Evolutionary conservation across 2,113 vertebrate species (phyloP).

Genomic region (Dissostichus mawsoni): DNA sequence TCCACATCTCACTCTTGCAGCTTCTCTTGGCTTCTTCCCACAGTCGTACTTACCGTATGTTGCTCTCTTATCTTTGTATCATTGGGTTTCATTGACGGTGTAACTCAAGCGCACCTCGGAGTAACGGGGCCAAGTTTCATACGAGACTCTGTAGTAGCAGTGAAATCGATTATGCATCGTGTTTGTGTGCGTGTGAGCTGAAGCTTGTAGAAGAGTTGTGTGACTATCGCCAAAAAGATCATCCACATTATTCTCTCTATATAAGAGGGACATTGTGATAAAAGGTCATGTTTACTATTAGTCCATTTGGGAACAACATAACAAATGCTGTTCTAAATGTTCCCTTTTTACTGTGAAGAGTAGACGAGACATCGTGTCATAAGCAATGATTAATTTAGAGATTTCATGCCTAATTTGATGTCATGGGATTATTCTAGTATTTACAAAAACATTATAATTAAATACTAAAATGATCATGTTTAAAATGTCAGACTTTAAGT

Average conservation of each 20-base stretch:
- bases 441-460: background rate
- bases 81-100: conserved; percentile 58
- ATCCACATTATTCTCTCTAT: background rate
- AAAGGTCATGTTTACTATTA: background rate
- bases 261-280: background rate
- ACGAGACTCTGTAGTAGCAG: conserved; percentile 55
- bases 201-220: conserved; percentile 2
- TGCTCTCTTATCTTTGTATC: conserved; percentile 35
- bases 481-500: background rate
- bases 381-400: background rate
- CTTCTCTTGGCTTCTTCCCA: conserved; percentile 41
- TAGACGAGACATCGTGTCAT: background rate
- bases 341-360: background rate
- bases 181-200: background rate
- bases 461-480: background rate
- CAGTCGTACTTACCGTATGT: conserved; percentile 24
- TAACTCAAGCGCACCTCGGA: conserved; percentile 47
- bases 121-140: conserved; percentile 26
- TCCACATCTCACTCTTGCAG: conserved; percentile 2
- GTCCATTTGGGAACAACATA: conserved; percentile 8
- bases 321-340: conserved; percentile 12
- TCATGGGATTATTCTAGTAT: background rate
- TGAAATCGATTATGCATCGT: conserved; percentile 55
- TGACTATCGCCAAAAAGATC: conserved; percentile 2
- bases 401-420: background rate